A percentile compares a stretch with the other conserved stretches of the same genome.
These are phyloP conservation scores for Cerastoderma edule DNA, from an alignment of 2,888 invertebrate species.

Conservation along the genomic window DNA sequence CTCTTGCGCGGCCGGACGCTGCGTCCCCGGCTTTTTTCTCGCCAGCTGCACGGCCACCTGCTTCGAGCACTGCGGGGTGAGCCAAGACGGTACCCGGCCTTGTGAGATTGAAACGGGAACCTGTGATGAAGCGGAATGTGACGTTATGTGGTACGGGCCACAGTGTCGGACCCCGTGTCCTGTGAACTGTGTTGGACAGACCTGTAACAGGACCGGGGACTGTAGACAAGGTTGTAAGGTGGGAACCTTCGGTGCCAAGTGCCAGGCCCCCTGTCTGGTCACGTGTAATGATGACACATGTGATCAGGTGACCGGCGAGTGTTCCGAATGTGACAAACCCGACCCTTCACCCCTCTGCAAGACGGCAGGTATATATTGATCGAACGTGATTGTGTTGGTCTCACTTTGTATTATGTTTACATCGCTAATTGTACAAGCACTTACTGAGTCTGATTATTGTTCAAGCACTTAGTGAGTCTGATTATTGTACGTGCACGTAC, in stretches of 20 bases:
- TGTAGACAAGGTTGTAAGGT: conserved; percentile 39
- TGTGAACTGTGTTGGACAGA: conserved; percentile 26
- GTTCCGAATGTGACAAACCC: conserved; percentile 36
- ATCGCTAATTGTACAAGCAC: too few species aligned
- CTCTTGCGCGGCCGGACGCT: conserved; percentile 21
- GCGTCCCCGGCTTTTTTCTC: conserved; percentile 35
- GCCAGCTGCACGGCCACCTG: conserved; percentile 31
- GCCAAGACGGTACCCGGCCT: conserved; percentile 12
- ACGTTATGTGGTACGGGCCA: conserved; percentile 40
- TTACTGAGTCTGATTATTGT: too few species aligned
- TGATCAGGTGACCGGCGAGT: conserved; percentile 31
- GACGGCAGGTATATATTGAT: conserved; percentile 53
- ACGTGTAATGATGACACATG: conserved; percentile 50
- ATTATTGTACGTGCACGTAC: too few species aligned
- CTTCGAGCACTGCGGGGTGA: conserved; percentile 34
- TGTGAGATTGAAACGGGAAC: conserved; percentile 40
- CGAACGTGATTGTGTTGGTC: too few species aligned
- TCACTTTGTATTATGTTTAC: too few species aligned
- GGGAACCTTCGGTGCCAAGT: conserved; percentile 41
- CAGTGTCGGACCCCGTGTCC: conserved; percentile 38
- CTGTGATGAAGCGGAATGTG: conserved; percentile 38
- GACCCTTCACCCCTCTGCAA: conserved; percentile 41
- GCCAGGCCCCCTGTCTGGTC: conserved; percentile 27
- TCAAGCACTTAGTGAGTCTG: too few species aligned
- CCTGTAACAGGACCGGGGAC: conserved; percentile 43